Evolutionary conservation across 2,888 invertebrate genomes (phyloP), one percentile per base, ranked within the genome.

Genomic region (Drosophila dives): DNA sequence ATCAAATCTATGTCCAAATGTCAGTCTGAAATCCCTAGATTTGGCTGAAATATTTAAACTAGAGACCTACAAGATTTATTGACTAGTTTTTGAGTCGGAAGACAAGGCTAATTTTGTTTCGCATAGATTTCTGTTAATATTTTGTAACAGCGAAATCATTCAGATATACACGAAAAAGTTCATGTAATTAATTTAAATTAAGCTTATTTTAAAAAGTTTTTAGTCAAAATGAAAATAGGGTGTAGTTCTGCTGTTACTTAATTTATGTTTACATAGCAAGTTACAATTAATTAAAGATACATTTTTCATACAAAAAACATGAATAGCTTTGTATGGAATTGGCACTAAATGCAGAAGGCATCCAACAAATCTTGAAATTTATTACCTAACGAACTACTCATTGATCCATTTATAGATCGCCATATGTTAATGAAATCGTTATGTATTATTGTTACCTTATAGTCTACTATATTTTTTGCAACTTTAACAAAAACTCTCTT

Each of bases 1-100:
- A 70, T 66, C 64, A 72, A 66, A 55, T 77, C 53, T 20, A 61
- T 71, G 64, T 64, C 72, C 53, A 58, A 60, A 56, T 63, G 64
- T 64, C 71, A 63, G 58, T 55, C 40, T 63, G 62, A 40, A 72
- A 81, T 77, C 59, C 66, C 64, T 56, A 34, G 77, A 80, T 71
- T 67, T 75, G 48, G 23, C 32, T 61, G 11, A 26, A 36, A 32
- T 56, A 70, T 36, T 23, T 23, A 23, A 63, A 36, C 34, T 58
- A 58, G 3, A 45, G 10, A 29, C 17, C 12, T 3, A 49, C 23
- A 26, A 51, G 51, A 17, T 8, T 1, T 26, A n/a, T 68, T 51
- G 45, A 26, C 23, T 26, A 34, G 12, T 20, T 56, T 51, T 38
- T 49, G 15, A 26, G 7, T 36, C 11, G 2, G n/a, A 36, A 59